Base-by-base conservation (phyloP, 1,140 invertebrate genomes). In the Ptiloglossa arizonensis region DNA sequence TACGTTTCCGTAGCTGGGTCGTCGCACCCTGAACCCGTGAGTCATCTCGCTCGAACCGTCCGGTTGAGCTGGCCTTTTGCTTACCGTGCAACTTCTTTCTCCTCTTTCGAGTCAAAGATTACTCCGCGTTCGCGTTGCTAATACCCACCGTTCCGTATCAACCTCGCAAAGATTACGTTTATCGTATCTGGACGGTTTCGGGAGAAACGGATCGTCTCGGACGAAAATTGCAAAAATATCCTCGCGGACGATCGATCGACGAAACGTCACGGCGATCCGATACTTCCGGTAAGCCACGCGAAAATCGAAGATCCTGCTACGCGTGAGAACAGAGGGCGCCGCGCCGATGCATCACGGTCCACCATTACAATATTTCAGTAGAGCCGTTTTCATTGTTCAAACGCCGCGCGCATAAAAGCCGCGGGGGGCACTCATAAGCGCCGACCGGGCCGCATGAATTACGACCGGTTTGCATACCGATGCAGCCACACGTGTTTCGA, bases 361-460 rank as follows among this genome's bases (percentile, higher is more conserved):
- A 15, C 81, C 80, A 82, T 83, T 69, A 78, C 71, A 82, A 83
- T 83, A 83, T 82, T 83, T 83, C 80, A 83, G 71, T 83, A 50
- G 82, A 74, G 82, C 69, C 73, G 69, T 83, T 79, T 73, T 79
- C 82, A 82, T 76, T 78, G 57, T 69, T 79, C 80, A 64, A 79
- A 72, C 76, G 76, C 56, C 69, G 80, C 68, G 74, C 81, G 69
- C 69, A 69, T 79, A 79, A 79, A 79, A 79, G 64, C 80, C 81
- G 60, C 80, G 59, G 81, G 64, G 67, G 75, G 75, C 60, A 68
- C 71, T 82, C 80, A 82, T 79, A 82, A 82, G 69, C 52, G 59
- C 76, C 80, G 54, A 64, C 76, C 62, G 38, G n/a, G 69, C 68
- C 57, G 70, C 52, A 62, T 83, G 82, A 83, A 82, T 82, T 82